phyloP scores from a whole-genome alignment of 2,113 vertebrate genomes.

The Morone chrysops region DNA sequence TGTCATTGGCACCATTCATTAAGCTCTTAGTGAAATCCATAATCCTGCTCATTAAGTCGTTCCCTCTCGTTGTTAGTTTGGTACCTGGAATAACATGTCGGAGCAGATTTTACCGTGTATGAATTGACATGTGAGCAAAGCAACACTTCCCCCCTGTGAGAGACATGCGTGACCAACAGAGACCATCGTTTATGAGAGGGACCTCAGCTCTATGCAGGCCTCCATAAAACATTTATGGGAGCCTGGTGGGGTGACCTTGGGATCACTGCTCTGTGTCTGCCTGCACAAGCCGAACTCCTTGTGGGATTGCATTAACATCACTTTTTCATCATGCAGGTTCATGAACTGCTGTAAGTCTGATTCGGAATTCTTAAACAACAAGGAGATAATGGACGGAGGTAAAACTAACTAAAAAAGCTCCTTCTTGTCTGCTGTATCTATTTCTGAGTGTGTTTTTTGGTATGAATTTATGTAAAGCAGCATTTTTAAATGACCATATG shows the following conservation, averaged over 20 bases:
- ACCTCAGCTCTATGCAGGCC: conserved; percentile 34
- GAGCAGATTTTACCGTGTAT: background rate
- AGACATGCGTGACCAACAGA: conserved; percentile 33
- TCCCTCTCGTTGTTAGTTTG: too few species aligned
- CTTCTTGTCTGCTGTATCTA: background rate
- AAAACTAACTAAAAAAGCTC: background rate
- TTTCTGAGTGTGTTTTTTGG: background rate
- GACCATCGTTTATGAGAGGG: conserved; percentile 52
- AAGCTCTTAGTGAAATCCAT: background rate
- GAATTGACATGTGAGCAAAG: conserved; percentile 19
- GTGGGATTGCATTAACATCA: conserved; percentile 65
- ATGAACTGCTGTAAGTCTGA: conserved; percentile 36
- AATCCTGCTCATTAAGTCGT: background rate
- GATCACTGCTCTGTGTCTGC: conserved; percentile 32
- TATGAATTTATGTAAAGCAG: background rate
- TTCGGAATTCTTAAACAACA: conserved; percentile 23
- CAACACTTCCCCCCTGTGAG: conserved; percentile 3
- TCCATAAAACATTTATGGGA: conserved; percentile 74
- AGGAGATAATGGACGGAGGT: background rate
- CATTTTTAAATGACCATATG: background rate
- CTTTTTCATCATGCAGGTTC: conserved; percentile 56
- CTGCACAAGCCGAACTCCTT: conserved; percentile 9
- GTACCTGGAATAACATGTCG: too few species aligned
- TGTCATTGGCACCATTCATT: conserved; percentile 27
- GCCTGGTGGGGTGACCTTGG: conserved; percentile 69